phyloP scores from a whole-genome alignment of 2,888 invertebrate species.

The Brachylomia viminalis region DNA sequence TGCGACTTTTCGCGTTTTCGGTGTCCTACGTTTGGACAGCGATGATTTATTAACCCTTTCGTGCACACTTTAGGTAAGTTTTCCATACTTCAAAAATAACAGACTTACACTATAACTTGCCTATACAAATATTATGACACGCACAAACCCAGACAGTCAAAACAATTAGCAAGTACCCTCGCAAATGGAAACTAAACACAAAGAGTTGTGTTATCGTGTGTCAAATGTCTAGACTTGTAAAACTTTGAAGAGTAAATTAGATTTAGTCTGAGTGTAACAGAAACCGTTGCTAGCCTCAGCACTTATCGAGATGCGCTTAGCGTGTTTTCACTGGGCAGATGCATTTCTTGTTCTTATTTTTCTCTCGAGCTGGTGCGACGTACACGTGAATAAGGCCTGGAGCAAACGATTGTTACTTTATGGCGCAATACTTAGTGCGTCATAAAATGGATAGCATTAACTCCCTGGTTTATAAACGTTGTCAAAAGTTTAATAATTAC shows the following conservation, averaged over 20 bases:
- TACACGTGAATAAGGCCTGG: neutral
- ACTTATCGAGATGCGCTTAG: conserved; percentile 81
- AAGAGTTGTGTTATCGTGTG: conserved; percentile 61
- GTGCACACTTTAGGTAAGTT: neutral
- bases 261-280: conserved; percentile 85
- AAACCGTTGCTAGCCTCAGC: conserved; percentile 82
- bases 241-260: conserved; percentile 86
- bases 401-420: too few relatives aligned
- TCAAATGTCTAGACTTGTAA: conserved; percentile 81
- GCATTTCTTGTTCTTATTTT: conserved; percentile 13
- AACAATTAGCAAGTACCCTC: conserved; percentile 52
- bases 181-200: conserved; percentile 76
- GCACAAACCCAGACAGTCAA: conserved; percentile 47
- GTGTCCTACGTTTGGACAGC: too few relatives aligned
- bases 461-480: too few relatives aligned
- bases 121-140: conserved; percentile 31
- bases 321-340: conserved; percentile 64
- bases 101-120: conserved; percentile 3
- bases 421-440: too few relatives aligned
- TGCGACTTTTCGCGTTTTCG: too few relatives aligned
- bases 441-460: too few relatives aligned
- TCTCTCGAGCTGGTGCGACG: neutral
- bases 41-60: too few relatives aligned
- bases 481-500: too few relatives aligned
- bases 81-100: neutral